Evolutionary conservation across 2,888 invertebrate genomes (phyloP), one percentile per base, ranked within the genome.

Genomic region (Linyphia triangularis): DNA sequence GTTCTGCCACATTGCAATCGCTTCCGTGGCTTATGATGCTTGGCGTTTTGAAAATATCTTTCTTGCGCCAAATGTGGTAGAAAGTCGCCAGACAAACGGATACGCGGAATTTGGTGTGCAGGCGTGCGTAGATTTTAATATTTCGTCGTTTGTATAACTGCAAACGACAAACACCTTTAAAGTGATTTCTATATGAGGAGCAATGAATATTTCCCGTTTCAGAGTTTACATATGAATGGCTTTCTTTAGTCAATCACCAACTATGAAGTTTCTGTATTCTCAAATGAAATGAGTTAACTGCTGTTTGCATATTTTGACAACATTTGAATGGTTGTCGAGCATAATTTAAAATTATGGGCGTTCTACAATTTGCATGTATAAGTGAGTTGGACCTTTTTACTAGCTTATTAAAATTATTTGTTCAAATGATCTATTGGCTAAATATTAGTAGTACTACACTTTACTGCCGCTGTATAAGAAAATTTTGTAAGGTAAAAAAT

Each of bases 21-120:
- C 16, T 33, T n/a, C 13, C 33, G 33, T 79, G 79, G n/a, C 67
- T 79, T 79, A 79, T 79, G 81, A 43, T 37, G 57, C 81, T 81
- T 81, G 81, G 81, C 81, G 81, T 69, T 81, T 16, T 5, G 59
- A 30, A 72, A 61, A 33, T 22, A 33, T 24, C 37, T 6, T 40
- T 40, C 43, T 37, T 43, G 63, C 82, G 82, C 82, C 82, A 82
- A 82, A 82, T 82, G 82, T 82, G 82, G 72, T 82, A 72, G 22
- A 82, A 81, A 72, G 82, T 82, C 63, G 82, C 72, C 70, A 82
- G 72, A 61, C 69, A 57, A 81, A 16, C 81, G 59, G 78, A 79
- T 30, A 67, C 33, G 69, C 19, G 30, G 59, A 70, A 70, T 81
- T 81, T 26, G 70, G 59, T 70, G 59, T 26, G 33, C n/a, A 81